phyloP scores from a whole-genome alignment of 1,140 invertebrate species.

The Euborellia annulipes region DNA sequence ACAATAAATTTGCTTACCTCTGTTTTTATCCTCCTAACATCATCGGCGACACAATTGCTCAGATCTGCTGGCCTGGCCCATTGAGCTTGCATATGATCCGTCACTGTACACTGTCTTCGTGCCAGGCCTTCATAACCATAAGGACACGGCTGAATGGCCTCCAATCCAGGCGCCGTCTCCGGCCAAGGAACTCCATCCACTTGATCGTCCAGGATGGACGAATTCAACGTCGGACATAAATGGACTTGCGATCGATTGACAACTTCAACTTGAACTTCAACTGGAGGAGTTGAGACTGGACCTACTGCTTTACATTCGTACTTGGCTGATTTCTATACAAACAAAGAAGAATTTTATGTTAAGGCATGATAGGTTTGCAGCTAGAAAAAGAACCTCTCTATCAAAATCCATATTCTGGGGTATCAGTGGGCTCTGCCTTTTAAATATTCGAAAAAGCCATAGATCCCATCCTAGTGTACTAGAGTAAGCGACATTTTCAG shows the following conservation, averaged over 20 bases:
- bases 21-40: no score
- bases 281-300: conserved; percentile 35
- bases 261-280: conserved; percentile 41
- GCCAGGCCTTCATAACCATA: conserved; percentile 22
- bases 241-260: conserved; percentile 39
- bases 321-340: conserved; percentile 38
- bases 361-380: no score
- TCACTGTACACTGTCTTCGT: conserved; percentile 36
- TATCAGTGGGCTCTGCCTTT: no score
- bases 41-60: conserved; percentile 47
- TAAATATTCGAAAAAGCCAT: no score
- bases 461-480: no score
- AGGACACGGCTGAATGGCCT: conserved; percentile 41
- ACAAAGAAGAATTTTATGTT: no score
- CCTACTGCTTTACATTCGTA: conserved; percentile 41
- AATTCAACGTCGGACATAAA: no score
- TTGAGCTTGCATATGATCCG: conserved; percentile 39
- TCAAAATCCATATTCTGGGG: no score
- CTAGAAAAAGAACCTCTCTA: no score
- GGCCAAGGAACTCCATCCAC: conserved; percentile 35
- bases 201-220: no score
- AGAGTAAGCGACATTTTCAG: no score
- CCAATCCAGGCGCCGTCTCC: conserved; percentile 40
- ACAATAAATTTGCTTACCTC: no score
- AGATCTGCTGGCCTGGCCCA: conserved; percentile 63